Evolutionary conservation across 2,113 vertebrate genomes (phyloP), one percentile per base, ranked within the genome.

Genomic region (Plectropomus leopardus): DNA sequence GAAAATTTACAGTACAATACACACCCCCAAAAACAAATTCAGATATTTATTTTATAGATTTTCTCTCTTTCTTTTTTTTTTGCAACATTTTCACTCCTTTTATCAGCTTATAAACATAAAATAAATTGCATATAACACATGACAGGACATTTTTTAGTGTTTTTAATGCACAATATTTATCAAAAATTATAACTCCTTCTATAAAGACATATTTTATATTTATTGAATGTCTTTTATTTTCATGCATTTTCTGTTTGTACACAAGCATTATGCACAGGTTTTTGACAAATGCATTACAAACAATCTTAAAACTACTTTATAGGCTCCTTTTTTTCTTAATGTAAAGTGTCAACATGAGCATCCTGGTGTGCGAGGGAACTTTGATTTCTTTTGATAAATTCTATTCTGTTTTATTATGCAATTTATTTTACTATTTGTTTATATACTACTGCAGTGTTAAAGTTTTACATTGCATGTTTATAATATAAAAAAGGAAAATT

Each of bases 1-100:
- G 53, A 15, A 44, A 0, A 54, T 83, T 63, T 69, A 81, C 73
- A 61, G 66, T 47, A 21, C 23, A 65, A 4, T 19, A 58, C 40
- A 64, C 6, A 55, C 16, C 53, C 23, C 7, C 3, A 28, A 55
- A 59, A 15, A 40, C 17, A 59, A 17, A 57, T 7, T 26, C 2
- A 59, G 4, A 34, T 2, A n/a, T 44, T 55, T 17, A 7, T 32
- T 19, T 24, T 8, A 9, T 44, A 32, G 30, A 32, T 32, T 32
- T n/a, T n/a, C n/a, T 32, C 32, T 32, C 32, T 17, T 51, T 16
- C 7, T 48, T 21, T 2, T 7, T 32, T 80, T 58, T 19, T 1
- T 47, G 17, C 17, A 50, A 8, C 19, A 9, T 8, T 45, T 44
- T 8, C 45, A 19, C 14, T 3, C 15, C 1, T 17, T 30, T 45